A percentile compares a stretch with the other conserved stretches of the same genome.
phyloP scores from a whole-genome alignment of 2,113 vertebrate species.

The Paramormyrops kingsleyae region DNA sequence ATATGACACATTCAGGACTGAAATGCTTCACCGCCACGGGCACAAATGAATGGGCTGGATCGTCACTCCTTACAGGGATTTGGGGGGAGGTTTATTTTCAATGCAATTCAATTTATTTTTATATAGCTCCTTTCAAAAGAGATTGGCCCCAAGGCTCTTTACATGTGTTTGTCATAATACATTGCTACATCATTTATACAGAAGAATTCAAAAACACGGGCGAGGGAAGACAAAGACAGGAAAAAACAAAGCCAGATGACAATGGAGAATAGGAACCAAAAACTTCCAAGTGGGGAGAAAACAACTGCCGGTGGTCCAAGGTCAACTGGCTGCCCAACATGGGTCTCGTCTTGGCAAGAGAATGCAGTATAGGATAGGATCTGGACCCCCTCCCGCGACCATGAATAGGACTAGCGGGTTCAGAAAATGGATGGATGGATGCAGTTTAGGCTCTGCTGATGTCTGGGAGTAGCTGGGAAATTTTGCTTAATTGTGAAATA shows the following conservation, averaged over 20 bases:
- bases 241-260: not conserved
- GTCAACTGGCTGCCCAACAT: not conserved
- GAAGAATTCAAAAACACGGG: not conserved
- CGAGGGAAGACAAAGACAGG: not conserved
- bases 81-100: not conserved
- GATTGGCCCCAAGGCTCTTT: not conserved
- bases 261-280: not conserved
- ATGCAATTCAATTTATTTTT: not conserved
- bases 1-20: conserved; percentile 25
- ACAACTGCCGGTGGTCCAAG: not conserved
- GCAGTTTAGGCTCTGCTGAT: conserved; percentile 9
- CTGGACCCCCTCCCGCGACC: not conserved
- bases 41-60: conserved; percentile 24
- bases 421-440: not conserved
- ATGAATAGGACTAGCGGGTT: too few species aligned
- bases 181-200: not conserved
- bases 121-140: not conserved
- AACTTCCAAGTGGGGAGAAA: not conserved
- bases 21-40: conserved; percentile 6
- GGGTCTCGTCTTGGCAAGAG: conserved; percentile 30
- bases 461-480: conserved; percentile 1
- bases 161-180: not conserved
- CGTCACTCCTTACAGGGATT: conserved; percentile 13
- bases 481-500: conserved; percentile 37
- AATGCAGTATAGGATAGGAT: conserved; percentile 17